Base-by-base conservation (phyloP, 1,140 invertebrate species). In the Listronotus oregonensis region DNA sequence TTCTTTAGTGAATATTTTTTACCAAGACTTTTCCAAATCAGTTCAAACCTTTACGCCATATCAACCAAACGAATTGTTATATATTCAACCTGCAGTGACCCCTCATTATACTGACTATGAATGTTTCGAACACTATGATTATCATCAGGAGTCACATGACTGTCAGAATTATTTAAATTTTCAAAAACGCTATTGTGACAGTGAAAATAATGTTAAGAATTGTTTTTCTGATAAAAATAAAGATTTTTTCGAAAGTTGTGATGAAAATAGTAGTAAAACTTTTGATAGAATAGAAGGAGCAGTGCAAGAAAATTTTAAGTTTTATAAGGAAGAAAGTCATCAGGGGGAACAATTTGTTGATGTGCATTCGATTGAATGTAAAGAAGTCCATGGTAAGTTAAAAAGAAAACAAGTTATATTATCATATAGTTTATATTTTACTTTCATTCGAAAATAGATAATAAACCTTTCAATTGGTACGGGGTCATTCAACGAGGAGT, bases 1-100 rank as follows among this genome's bases (percentile, higher is more conserved):
- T 4, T 10, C 34, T 8, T 37, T 37, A 37, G 34, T 37, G 8
- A 56, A 56, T n/a, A 17, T 56, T 18, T 56, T 17, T 56, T 56
- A 56, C 21, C 14, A 40, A 10, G 40, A 56, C 40, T 52, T 52
- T 52, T 37, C 27, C 2, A 52, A 52, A 34, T 37, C 50, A 15
- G 34, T 32, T 52, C 12, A 52, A 52, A 32, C 5, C 14, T 39
- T 10, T 37, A 52, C n/a, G 0, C 17, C 34, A 9, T 17, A n/a
- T 10, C 14, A 50, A 11, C 5, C n/a, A 52, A 52, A 52, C 18
- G 46, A 49, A 10, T 49, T 18, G 21, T 4, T 49, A 18, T 49
- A 21, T 17, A 21, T 49, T 27, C 15, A 49, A 21, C 46, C 15
- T 10, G 10, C 9, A 4, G 1, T 49, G 4, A 27, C 15, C 46